Conservation (phyloP, 2,888 invertebrate species). For the Masnerella sp. region DNA sequence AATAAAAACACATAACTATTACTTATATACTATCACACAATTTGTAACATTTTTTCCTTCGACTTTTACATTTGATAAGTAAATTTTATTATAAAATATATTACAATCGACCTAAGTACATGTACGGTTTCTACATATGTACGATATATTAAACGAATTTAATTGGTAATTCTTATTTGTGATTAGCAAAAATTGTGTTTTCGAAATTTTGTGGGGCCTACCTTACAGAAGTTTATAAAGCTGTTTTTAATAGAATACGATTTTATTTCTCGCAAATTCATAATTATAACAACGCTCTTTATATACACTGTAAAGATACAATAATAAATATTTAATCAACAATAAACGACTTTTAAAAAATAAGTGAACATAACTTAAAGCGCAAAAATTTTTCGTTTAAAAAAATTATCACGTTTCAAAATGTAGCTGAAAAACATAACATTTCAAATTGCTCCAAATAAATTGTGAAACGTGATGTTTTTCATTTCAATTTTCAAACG, state of each 20-base stretch:
- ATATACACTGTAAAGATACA: conserved; percentile 72
- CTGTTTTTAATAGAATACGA: conserved; percentile 4
- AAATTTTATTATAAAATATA: conserved; percentile 77
- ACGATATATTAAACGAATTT: conserved; percentile 57
- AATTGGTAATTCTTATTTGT: too few relatives aligned
- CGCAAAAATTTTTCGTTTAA: too few relatives aligned
- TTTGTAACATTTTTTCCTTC: conserved; percentile 22
- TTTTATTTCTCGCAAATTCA: not conserved
- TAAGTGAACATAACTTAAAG: not conserved
- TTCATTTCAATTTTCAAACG: too few relatives aligned
- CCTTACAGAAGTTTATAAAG: conserved; percentile 13
- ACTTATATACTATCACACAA: conserved; percentile 34
- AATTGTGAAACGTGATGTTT: too few relatives aligned
- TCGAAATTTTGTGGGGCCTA: conserved; percentile 30
- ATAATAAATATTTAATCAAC: conserved; percentile 15
- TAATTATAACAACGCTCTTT: conserved; percentile 33
- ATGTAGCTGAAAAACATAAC: too few relatives aligned
- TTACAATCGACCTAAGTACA: conserved; percentile 76
- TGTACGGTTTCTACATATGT: conserved; percentile 72
- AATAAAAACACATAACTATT: conserved; percentile 22
- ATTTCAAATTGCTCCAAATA: too few relatives aligned
- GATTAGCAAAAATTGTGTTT: conserved; percentile 51
- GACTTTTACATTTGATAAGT: conserved; percentile 30
- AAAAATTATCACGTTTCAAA: too few relatives aligned
- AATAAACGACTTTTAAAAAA: conserved; percentile 5